Evolutionary conservation across 30 jellyfish, hydroid and myxozoan genomes (phyloP).

Genomic region (Clytia hemisphaerica): DNA sequence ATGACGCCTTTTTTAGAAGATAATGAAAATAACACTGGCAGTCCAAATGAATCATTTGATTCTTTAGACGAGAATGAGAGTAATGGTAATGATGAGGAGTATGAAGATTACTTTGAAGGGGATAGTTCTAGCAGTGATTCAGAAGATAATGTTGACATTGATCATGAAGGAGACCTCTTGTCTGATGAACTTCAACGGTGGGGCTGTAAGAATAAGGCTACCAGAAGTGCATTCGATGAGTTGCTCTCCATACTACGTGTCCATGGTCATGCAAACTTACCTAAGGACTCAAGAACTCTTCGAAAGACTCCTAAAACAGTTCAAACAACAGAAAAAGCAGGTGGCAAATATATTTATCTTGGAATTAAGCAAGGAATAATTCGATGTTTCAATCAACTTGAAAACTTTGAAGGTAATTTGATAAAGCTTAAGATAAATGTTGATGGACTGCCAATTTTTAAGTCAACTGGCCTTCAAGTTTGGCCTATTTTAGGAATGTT

Average conservation of each 20-base stretch:
- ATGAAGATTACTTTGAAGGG: no score
- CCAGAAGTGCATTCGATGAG: background rate
- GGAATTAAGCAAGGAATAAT: conserved; percentile 14
- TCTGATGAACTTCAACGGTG: background rate
- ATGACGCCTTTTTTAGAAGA: no score
- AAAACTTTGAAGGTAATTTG: background rate
- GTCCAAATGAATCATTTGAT: no score
- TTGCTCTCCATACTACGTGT: conserved; percentile 16
- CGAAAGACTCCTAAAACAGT: background rate
- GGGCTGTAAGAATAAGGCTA: background rate
- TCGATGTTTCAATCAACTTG: background rate
- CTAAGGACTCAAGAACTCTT: conserved; percentile 30
- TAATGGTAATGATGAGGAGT: no score
- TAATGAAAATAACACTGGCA: no score
- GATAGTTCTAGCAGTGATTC: no score
- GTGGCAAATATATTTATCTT: conserved; percentile 14
- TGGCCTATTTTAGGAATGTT: conserved; percentile 28
- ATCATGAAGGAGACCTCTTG: no score
- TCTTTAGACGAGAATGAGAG: no score
- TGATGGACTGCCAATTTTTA: conserved; percentile 33
- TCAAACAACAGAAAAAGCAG: background rate
- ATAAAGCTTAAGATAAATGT: conserved; percentile 8
- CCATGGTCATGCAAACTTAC: conserved; percentile 15
- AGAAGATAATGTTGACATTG: no score
- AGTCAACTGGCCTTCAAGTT: conserved; percentile 19